phyloP scores from a whole-genome alignment of 2,113 vertebrate genomes.

The Myotis davidii region DNA sequence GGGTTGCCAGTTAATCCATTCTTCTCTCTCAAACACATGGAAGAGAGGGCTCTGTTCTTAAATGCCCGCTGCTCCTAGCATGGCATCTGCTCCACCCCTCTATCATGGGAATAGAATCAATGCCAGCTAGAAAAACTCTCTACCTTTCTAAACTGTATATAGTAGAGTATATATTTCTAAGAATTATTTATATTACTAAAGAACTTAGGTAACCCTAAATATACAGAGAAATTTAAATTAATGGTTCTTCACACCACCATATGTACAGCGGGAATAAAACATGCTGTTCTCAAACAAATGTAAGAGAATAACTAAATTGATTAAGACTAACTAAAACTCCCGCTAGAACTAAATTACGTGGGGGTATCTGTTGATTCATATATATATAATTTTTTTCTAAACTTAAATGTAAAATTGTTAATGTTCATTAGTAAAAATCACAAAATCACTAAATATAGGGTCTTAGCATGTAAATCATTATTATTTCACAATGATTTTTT shows the following conservation, averaged over 20 bases:
- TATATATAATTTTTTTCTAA: not conserved
- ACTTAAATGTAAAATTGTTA: not conserved
- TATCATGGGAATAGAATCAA: conserved; percentile 36
- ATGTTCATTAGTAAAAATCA: not conserved
- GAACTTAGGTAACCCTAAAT: not conserved
- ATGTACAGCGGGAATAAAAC: not conserved
- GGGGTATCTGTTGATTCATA: not conserved
- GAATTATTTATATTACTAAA: not conserved
- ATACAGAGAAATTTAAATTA: not conserved
- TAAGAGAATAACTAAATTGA: not conserved
- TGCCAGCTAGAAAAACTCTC: conserved; percentile 12
- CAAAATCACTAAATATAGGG: not conserved
- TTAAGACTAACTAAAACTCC: not conserved
- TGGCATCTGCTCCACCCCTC: not conserved
- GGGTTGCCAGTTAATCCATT: conserved; percentile 62
- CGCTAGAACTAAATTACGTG: not conserved
- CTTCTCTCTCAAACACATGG: conserved; percentile 65
- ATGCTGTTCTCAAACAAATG: not conserved
- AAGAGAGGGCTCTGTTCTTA: conserved; percentile 43
- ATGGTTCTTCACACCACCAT: not conserved
- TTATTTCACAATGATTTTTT: not conserved
- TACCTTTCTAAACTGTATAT: not conserved
- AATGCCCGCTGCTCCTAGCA: conserved; percentile 59
- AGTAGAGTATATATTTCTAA: not conserved
- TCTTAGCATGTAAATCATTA: not conserved